A percentile compares a stretch with the other conserved stretches of the same genome.
These are phyloP conservation scores for Listronotus bonariensis DNA, from an alignment of 1,140 invertebrate species.

Conservation along the genomic window DNA sequence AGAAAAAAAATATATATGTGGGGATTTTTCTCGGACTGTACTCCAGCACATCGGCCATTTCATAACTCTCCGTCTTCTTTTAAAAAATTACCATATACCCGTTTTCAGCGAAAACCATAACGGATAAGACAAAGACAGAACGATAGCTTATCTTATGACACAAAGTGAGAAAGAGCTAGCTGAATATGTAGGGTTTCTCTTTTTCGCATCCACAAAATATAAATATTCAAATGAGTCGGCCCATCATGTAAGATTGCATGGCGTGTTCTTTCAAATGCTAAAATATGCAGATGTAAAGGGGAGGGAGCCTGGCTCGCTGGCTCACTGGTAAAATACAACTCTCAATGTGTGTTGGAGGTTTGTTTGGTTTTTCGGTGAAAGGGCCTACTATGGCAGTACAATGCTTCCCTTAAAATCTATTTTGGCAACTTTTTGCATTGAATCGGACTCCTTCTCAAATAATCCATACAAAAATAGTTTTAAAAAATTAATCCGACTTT, in stretches of 20 bases:
- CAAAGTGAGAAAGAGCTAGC: constrained; percentile 8
- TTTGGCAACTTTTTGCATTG: too few relatives aligned
- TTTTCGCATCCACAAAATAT: constrained; percentile 38
- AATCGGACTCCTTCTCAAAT: too few relatives aligned
- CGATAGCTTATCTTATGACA: background rate
- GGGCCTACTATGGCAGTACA: constrained; percentile 2
- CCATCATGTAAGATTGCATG: constrained; percentile 44
- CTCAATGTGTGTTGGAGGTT: constrained; percentile 6
- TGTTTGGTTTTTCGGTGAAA: background rate
- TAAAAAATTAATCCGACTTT: too few relatives aligned
- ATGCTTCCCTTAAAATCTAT: too few relatives aligned
- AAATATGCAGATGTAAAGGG: constrained; percentile 52
- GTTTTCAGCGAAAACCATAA: background rate
- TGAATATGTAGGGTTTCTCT: constrained; percentile 24
- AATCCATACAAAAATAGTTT: too few relatives aligned
- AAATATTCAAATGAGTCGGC: constrained; percentile 43
- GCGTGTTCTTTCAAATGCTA: constrained; percentile 48
- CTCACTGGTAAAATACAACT: background rate
- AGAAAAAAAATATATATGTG: background rate
- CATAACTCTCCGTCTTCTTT: constrained; percentile 39
- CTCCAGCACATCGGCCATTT: constrained; percentile 41
- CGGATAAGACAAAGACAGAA: background rate
- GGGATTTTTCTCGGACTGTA: constrained; percentile 42
- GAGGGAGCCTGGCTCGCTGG: background rate
- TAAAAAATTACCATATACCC: constrained; percentile 38